Evolutionary conservation across 2,888 invertebrate species (phyloP).

Genomic region (Drosophila paramelanica): DNA sequence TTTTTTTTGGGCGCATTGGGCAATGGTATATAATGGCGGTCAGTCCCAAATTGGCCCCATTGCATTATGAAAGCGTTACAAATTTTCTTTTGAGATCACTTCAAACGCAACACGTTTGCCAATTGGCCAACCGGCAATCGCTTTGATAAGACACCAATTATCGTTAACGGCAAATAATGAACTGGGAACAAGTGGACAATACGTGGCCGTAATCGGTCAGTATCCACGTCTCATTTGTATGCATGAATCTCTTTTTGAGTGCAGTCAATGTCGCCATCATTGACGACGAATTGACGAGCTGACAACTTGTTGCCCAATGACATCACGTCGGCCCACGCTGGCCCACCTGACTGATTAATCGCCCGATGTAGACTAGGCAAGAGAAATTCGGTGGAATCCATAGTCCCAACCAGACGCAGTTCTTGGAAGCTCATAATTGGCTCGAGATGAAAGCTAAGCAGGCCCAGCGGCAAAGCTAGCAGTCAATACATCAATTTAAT

Average conservation of each 20-base stretch:
- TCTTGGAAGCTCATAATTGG: slow-evolving; percentile 78
- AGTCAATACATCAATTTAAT: slow-evolving; percentile 81
- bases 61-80: slow-evolving; percentile 71
- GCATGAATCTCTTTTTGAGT: slow-evolving; percentile 31
- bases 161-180: slow-evolving; percentile 36
- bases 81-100: slow-evolving; percentile 41
- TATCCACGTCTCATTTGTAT: slow-evolving; percentile 42
- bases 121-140: slow-evolving; percentile 25
- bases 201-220: slow-evolving; percentile 39
- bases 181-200: slow-evolving; percentile 25
- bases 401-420: slow-evolving; percentile 41
- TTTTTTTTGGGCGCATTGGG: slow-evolving; percentile 40
- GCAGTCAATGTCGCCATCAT: slow-evolving; percentile 45
- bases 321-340: slow-evolving; percentile 53
- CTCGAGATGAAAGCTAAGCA: slow-evolving; percentile 56
- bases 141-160: slow-evolving; percentile 27
- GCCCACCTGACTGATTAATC: slow-evolving; percentile 11
- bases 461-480: slow-evolving; percentile 52
- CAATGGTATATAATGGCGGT: slow-evolving; percentile 36
- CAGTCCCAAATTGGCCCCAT: slow-evolving; percentile 34
- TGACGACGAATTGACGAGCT: background rate
- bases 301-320: slow-evolving; percentile 40
- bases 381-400: slow-evolving; percentile 31
- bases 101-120: slow-evolving; percentile 26
- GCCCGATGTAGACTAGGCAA: slow-evolving; percentile 24